These are phyloP conservation scores for Odiellus spinosus DNA, from an alignment of 2,888 invertebrate genomes.

Conservation along the genomic window DNA sequence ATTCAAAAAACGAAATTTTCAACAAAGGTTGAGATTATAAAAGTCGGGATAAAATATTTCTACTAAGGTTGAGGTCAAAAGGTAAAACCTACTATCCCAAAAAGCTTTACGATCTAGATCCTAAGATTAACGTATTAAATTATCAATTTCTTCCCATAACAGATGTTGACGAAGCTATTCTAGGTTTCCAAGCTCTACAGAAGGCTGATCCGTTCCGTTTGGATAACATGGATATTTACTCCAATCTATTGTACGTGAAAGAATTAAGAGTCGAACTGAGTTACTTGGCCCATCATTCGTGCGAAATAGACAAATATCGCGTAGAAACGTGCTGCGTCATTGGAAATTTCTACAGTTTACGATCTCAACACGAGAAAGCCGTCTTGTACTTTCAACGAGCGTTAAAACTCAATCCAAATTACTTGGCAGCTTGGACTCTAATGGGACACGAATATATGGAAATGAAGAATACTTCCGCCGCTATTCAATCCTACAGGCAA, in stretches of 20 bases:
- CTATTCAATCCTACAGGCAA: constrained; percentile 93
- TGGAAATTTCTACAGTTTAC: constrained; percentile 31
- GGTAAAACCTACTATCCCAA: too few relatives aligned
- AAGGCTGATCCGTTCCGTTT: constrained; percentile 78
- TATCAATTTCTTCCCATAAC: constrained; percentile 29
- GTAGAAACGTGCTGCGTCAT: constrained; percentile 97
- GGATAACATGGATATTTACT: constrained; percentile 91
- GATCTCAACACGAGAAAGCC: constrained; percentile 89
- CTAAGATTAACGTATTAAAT: too few relatives aligned
- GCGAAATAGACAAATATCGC: constrained; percentile 85
- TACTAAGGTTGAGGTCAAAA: too few relatives aligned
- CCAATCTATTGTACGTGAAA: constrained; percentile 85
- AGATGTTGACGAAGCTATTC: constrained; percentile 80
- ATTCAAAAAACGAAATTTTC: background rate
- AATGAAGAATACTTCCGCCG: constrained; percentile 92
- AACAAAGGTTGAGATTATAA: background rate
- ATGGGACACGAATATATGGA: constrained; percentile 99
- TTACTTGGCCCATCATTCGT: constrained; percentile 79
- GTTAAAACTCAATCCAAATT: constrained; percentile 78
- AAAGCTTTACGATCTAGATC: too few relatives aligned
- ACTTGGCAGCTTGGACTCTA: constrained; percentile 89
- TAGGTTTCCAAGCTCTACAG: constrained; percentile 64
- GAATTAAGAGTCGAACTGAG: constrained; percentile 82
- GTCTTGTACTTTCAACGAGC: constrained; percentile 92
- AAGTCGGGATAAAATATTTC: too few relatives aligned